A percentile compares a stretch with the other conserved stretches of the same genome.
phyloP scores from a whole-genome alignment of 2,113 vertebrate species.

The rat (Rattus norvegicus) region GRCr8 NC_086027.1:86310501-86311000 shows the following conservation, averaged over 20 bases:
- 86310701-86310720: neutral
- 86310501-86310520: neutral
- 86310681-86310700: constrained; percentile 18
- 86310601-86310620: neutral
- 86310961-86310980: too few species aligned
- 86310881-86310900: neutral
- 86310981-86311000: neutral
- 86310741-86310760: constrained; percentile 26
- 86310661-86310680: neutral
- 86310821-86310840: neutral
- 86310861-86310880: constrained; percentile 14
- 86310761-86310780: neutral
- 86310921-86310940: neutral
- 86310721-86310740: constrained; percentile 33
- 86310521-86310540: neutral
- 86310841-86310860: neutral
- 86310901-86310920: neutral
- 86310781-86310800: neutral
- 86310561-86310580: constrained; percentile 23
- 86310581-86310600: neutral
- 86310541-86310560: constrained; percentile 36
- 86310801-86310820: neutral
- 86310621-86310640: constrained; percentile 29
- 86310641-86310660: too few species aligned
- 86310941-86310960: neutral